phyloP scores from a whole-genome alignment of 2,797 vertebrate genomes.

The Periophthalmus magnuspinnatus region DNA sequence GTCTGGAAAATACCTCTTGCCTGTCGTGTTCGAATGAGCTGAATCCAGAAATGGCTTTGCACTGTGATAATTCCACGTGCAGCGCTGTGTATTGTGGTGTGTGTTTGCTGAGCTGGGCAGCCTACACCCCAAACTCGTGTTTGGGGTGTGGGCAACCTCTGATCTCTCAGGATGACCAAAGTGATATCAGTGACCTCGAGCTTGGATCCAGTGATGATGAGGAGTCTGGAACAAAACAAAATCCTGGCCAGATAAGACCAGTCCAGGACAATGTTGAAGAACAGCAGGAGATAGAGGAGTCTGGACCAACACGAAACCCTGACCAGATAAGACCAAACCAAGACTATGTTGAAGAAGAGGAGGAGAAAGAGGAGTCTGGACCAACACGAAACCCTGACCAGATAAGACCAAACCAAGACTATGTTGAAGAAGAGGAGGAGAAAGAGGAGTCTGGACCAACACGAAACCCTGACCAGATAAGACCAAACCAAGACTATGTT shows the following conservation, averaged over 20 bases:
- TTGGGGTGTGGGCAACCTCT: neutral
- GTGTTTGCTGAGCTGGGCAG: neutral
- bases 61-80: neutral
- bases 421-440: no score
- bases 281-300: neutral
- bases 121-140: no score
- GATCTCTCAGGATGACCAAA: neutral
- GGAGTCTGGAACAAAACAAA: neutral
- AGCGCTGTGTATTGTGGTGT: neutral
- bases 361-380: neutral
- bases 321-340: neutral
- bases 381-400: neutral
- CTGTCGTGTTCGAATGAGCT: neutral
- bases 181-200: neutral
- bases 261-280: neutral
- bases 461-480: no score
- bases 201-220: conserved; percentile 3
- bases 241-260: no score
- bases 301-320: neutral
- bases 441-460: no score
- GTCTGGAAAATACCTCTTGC: neutral
- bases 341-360: neutral
- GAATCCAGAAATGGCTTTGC: neutral
- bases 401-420: no score
- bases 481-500: neutral